These are phyloP conservation scores for Microtus richardsoni DNA, from an alignment of 2,113 vertebrate species.

Conservation along the genomic window DNA sequence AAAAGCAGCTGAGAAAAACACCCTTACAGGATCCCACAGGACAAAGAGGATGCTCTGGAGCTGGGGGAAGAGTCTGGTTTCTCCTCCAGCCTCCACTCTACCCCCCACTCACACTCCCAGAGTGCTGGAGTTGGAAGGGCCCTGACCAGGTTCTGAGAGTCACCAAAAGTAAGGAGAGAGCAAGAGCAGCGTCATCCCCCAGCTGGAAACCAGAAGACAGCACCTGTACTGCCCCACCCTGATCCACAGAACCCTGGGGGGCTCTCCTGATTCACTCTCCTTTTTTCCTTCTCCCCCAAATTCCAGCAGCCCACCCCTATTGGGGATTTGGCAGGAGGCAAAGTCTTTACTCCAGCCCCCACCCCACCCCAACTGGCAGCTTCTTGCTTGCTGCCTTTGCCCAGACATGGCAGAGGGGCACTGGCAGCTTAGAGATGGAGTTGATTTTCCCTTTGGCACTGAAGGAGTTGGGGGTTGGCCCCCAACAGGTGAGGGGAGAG, in stretches of 20 bases:
- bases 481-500: slow-evolving; percentile 54
- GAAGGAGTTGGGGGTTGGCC: slow-evolving; percentile 57
- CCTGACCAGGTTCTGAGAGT: background rate
- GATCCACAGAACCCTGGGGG: background rate
- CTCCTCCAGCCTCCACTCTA: background rate
- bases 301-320: slow-evolving; percentile 34
- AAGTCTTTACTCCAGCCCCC: slow-evolving; percentile 64
- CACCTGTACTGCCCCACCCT: slow-evolving; percentile 15
- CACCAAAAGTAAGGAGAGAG: background rate
- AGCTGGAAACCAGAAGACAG: slow-evolving; percentile 11
- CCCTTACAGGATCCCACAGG: background rate
- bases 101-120: background rate
- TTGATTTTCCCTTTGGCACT: slow-evolving; percentile 77
- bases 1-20: background rate
- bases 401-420: slow-evolving; percentile 79
- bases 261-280: background rate
- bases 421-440: slow-evolving; percentile 60
- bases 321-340: slow-evolving; percentile 52
- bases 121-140: background rate
- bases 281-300: background rate
- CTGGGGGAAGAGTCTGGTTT: background rate
- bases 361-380: slow-evolving; percentile 70
- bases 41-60: background rate
- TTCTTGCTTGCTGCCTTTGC: slow-evolving; percentile 75
- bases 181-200: background rate